phyloP scores from a whole-genome alignment of 1,140 invertebrate species.

The Octopus sinensis region DNA sequence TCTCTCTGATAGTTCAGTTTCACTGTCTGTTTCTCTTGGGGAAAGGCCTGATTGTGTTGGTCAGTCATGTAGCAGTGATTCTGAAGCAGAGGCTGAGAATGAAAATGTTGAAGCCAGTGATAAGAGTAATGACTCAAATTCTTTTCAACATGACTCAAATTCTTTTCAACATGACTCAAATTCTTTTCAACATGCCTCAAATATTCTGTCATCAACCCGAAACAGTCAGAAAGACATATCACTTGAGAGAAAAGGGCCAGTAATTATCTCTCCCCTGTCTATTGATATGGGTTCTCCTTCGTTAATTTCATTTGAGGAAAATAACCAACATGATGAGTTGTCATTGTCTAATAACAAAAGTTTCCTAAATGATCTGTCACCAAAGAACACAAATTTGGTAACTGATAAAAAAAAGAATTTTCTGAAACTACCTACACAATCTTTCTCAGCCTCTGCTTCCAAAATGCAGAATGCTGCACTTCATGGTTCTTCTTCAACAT shows the following conservation, averaged over 20 bases:
- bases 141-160: neutral
- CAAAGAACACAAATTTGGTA: neutral
- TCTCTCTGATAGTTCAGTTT: slow-evolving; percentile 4
- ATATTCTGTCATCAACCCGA: neutral
- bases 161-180: neutral
- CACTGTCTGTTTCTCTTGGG: neutral
- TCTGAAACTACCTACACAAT: neutral
- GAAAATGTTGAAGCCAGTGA: neutral
- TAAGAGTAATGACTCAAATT: neutral
- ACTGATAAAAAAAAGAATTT: neutral
- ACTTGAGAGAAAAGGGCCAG: neutral
- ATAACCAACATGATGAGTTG: neutral
- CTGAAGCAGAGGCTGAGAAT: neutral
- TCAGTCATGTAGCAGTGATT: slow-evolving; percentile 6
- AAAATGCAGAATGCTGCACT: too few relatives aligned
- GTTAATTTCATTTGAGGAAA: neutral
- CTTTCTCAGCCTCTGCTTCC: neutral
- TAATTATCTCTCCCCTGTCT: neutral
- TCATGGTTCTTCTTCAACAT: too few relatives aligned
- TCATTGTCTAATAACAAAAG: neutral
- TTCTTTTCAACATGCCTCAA: neutral
- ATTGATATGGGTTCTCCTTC: neutral
- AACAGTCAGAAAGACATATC: neutral
- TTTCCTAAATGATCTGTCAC: neutral
- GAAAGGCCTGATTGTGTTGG: neutral